These are phyloP conservation scores for Phataginus tricuspis DNA, from an alignment of 2,797 vertebrate genomes.

Conservation along the genomic window DNA sequence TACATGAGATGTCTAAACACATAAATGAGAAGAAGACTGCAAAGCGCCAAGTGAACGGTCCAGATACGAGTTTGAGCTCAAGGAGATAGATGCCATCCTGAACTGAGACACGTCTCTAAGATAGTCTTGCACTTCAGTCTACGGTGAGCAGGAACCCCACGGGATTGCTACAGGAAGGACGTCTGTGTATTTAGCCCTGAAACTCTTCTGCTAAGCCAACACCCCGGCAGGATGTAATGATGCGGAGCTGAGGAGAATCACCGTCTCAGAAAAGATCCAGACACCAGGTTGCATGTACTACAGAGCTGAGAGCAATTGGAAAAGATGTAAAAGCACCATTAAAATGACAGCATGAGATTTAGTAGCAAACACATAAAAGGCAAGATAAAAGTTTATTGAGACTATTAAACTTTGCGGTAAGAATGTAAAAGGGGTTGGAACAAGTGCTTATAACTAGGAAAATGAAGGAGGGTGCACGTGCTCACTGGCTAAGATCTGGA, in stretches of 20 bases:
- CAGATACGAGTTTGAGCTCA: not conserved
- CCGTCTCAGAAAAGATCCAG: not conserved
- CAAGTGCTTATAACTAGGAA: not conserved
- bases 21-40: not conserved
- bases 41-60: fast-evolving
- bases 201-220: not conserved
- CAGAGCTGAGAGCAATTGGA: not conserved
- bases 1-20: not conserved
- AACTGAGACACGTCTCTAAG: not conserved
- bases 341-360: not conserved
- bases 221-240: not conserved
- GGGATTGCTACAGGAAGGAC: not conserved
- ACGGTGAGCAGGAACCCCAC: not conserved
- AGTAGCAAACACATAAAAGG: conserved; percentile 25
- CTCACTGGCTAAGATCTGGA: not conserved
- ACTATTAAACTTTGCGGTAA: conserved; percentile 1
- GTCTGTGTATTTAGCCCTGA: not conserved
- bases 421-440: not conserved
- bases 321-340: not conserved
- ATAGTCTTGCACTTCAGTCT: not conserved
- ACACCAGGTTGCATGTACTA: not conserved
- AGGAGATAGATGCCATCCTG: not conserved
- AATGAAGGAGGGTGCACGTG: fast-evolving
- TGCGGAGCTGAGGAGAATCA: not conserved
- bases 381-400: conserved; percentile 54